phyloP scores from a whole-genome alignment of 37 sponge, comb jelly and placozoan species.

The Halisarca cf. caerulea region DNA sequence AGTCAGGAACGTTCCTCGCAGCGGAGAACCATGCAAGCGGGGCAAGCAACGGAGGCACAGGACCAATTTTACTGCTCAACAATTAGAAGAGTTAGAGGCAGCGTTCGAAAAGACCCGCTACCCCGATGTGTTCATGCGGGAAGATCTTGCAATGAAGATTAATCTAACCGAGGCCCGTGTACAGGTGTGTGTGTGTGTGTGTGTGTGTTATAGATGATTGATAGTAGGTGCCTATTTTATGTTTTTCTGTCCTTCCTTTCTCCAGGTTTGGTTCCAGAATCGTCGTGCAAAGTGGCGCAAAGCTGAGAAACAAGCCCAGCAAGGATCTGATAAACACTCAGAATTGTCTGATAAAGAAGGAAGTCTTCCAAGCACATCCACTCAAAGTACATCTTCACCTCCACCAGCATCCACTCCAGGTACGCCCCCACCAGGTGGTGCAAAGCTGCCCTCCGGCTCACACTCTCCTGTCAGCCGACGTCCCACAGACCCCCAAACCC shows the following conservation, averaged over 20 bases:
- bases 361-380: neutral
- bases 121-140: slow-evolving; percentile 93
- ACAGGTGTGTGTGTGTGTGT: slow-evolving; percentile 73
- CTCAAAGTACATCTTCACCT: neutral
- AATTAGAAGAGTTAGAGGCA: slow-evolving; percentile 85
- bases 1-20: neutral
- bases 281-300: slow-evolving; percentile 85
- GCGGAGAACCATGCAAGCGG: slow-evolving; percentile 40
- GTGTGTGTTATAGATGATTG: too few relatives aligned
- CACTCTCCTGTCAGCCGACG: neutral
- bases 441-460: slow-evolving; percentile 7
- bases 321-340: neutral
- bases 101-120: slow-evolving; percentile 89
- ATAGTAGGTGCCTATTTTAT: neutral
- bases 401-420: slow-evolving; percentile 23
- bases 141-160: slow-evolving; percentile 91
- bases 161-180: slow-evolving; percentile 92
- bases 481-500: slow-evolving; percentile 1
- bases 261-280: slow-evolving; percentile 90
- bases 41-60: slow-evolving; percentile 85
- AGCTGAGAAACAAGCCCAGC: slow-evolving; percentile 73
- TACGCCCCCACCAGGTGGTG: neutral
- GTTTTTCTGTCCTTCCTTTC: neutral
- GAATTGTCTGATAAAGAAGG: slow-evolving; percentile 2
- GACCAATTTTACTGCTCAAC: slow-evolving; percentile 90